Conservation (phyloP, 2,797 vertebrate species). For the Melanotaenia nigrans region DNA sequence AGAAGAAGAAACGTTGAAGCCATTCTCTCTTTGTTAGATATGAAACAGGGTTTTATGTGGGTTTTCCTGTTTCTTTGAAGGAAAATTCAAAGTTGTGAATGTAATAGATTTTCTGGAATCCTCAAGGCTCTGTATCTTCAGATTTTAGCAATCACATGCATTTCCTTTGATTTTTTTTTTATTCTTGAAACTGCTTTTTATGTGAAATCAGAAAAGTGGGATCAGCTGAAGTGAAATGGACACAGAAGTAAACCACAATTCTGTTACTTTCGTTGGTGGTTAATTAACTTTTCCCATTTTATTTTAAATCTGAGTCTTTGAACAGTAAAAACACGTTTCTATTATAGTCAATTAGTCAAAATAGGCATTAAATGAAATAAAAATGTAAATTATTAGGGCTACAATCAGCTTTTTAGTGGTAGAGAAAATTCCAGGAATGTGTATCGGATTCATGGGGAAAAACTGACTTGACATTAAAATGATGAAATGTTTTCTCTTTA, state of each 20-base stretch:
- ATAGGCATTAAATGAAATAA: not conserved
- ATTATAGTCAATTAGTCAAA: no score
- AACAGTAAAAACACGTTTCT: not conserved
- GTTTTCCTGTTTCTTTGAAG: not conserved
- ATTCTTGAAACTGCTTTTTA: not conserved
- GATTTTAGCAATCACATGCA: not conserved
- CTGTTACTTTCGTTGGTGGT: not conserved
- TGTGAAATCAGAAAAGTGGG: not conserved
- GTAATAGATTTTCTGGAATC: not conserved
- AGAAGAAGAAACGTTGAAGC: slow-evolving; percentile 23
- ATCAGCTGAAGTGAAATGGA: not conserved
- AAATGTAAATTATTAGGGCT: not conserved
- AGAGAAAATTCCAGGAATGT: not conserved
- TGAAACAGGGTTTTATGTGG: not conserved
- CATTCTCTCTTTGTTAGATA: not conserved
- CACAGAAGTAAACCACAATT: not conserved
- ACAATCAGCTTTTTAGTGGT: no score
- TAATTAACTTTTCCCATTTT: no score
- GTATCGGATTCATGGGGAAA: not conserved
- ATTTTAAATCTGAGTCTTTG: not conserved
- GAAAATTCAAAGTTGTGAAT: not conserved
- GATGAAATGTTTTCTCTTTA: not conserved
- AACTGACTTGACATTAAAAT: not conserved
- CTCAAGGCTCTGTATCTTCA: not conserved
- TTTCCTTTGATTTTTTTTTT: not conserved